These are phyloP conservation scores for Mylabris phalerata DNA, from an alignment of 1,140 invertebrate genomes.

Conservation along the genomic window DNA sequence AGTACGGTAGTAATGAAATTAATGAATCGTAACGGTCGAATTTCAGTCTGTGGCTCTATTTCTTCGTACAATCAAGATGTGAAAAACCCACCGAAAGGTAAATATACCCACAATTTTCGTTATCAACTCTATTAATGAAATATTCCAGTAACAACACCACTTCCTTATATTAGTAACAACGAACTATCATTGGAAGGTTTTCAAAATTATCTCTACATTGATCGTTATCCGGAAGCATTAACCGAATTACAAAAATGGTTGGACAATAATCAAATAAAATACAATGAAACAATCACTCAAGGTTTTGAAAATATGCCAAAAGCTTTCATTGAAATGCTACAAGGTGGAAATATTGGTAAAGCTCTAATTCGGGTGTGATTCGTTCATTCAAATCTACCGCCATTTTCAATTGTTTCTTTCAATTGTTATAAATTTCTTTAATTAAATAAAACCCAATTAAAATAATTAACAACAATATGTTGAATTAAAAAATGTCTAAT, in stretches of 20 bases:
- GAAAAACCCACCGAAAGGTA: slow-evolving; percentile 38
- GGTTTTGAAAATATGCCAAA: slow-evolving; percentile 61
- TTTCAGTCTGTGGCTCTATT: slow-evolving; percentile 62
- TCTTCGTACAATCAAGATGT: slow-evolving; percentile 50
- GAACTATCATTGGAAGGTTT: slow-evolving; percentile 58
- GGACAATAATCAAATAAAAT: slow-evolving; percentile 53
- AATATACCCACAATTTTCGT: slow-evolving; percentile 20
- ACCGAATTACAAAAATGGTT: slow-evolving; percentile 52
- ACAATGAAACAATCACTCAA: slow-evolving; percentile 52
- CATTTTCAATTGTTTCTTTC: not conserved
- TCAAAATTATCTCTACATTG: slow-evolving; percentile 45
- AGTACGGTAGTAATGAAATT: slow-evolving; percentile 52
- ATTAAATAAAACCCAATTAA: not conserved
- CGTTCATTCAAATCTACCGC: not conserved
- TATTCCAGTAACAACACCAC: slow-evolving; percentile 38
- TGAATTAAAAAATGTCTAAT: slow-evolving; percentile 19
- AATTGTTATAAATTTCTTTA: not conserved
- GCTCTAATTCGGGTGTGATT: slow-evolving; percentile 45
- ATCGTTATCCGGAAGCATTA: slow-evolving; percentile 50
- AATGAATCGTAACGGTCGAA: slow-evolving; percentile 56
- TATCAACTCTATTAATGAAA: slow-evolving; percentile 15
- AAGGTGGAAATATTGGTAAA: slow-evolving; percentile 60
- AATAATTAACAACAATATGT: not conserved
- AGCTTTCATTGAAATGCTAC: slow-evolving; percentile 57
- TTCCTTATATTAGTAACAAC: slow-evolving; percentile 47